Percentiles rank a stretch among this genome's conserved stretches.
Conservation (phyloP, 2,888 invertebrate genomes). For the Dinocampus coccinellae region DNA sequence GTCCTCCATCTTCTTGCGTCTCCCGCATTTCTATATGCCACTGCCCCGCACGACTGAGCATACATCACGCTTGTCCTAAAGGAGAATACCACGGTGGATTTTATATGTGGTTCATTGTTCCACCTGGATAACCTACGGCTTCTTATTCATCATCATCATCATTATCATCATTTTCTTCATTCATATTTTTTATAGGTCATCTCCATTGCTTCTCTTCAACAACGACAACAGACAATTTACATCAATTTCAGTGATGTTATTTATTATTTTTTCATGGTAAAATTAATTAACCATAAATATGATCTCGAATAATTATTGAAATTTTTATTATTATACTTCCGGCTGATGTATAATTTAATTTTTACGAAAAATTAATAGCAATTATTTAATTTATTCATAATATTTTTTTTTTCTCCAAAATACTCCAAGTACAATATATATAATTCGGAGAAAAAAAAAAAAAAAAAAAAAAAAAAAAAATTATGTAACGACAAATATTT, state of each 20-base stretch:
- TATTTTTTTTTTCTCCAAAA: no score
- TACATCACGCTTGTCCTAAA: constrained; percentile 49
- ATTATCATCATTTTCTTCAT: neutral
- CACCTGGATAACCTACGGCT: constrained; percentile 8
- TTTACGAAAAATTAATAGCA: no score
- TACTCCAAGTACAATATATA: no score
- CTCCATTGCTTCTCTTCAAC: neutral
- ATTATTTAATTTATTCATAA: no score
- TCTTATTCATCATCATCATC: neutral
- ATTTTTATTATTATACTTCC: no score
- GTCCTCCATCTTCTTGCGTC: constrained; percentile 30
- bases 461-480: neutral
- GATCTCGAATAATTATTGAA: no score
- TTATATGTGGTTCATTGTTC: constrained; percentile 28
- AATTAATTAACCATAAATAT: neutral
- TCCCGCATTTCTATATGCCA: constrained; percentile 20
- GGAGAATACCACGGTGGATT: constrained; percentile 20
- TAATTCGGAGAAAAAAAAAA: no score
- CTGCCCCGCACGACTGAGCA: constrained; percentile 28
- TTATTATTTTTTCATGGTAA: neutral
- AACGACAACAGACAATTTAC: constrained; percentile 1
- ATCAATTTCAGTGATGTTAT: neutral
- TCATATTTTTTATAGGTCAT: neutral
- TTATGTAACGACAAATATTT: neutral
- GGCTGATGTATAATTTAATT: no score